Base-by-base conservation (phyloP, 2,888 invertebrate species). In the Spodoptera exigua region DNA sequence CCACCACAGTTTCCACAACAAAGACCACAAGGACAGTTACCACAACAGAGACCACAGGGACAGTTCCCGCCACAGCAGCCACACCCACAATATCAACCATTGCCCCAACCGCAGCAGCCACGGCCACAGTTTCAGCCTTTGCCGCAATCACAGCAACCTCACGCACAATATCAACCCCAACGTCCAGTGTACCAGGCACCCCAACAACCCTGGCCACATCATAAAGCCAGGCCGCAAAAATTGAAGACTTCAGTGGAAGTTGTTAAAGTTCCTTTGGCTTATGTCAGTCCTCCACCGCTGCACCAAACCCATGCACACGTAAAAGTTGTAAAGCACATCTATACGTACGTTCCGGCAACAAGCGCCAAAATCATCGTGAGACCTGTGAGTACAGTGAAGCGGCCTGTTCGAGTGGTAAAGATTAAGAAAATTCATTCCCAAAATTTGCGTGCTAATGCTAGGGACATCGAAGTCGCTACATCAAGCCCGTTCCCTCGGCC, bases 221-320 rank as follows among this genome's bases (percentile, higher is more conserved):
- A 69, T 46, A 65, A 41, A 48, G 48, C 61, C 5, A 84, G 70
- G 58, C 88, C 91, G 0, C 89, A 86, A 55, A 93, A 93, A 53
- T 64, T 91, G 17, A 92, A 84, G 70, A 93, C 94, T 2, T 81
- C 85, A 17, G 91, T 94, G 0, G 93, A 94, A 78, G 81, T 94
- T 0, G 91, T 91, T 12, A 89, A 89, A 5, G 92, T 92, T 9
- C 93, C 94, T 1, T 73, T 94, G 11, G 86, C 87, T 3, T 94
- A 93, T 56, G 93, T 94, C 11, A 88, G 90, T 13, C 94, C 93
- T 11, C 93, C 93, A 1, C 89, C 91, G 1, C 53, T 87, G 41
- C 73, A 82, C 57, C 66, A 81, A 71, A 78, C 79, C 35, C 82
- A 82, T 27, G 76, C 79, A 17, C 83, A 85, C 7, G 74, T 88